These are phyloP conservation scores for Drosophila mettleri DNA, from an alignment of 2,888 invertebrate species.

Conservation along the genomic window DNA sequence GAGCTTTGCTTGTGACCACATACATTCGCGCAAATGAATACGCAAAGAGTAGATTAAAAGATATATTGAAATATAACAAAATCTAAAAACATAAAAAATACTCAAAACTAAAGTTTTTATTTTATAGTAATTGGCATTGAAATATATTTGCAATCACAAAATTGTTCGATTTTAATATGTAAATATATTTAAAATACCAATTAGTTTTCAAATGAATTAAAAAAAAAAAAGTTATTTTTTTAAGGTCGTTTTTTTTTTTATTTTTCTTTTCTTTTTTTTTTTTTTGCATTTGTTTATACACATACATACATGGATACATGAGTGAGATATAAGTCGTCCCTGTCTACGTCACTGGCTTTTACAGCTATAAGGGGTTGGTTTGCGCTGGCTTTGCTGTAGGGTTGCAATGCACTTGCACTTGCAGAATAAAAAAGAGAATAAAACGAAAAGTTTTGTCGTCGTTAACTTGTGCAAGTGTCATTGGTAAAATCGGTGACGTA, in stretches of 20 bases:
- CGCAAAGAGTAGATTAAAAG: background rate
- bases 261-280: background rate
- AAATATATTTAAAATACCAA: background rate
- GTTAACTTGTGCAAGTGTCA: constrained; percentile 47
- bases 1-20: background rate
- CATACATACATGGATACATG: background rate
- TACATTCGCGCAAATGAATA: background rate
- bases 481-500: constrained; percentile 32
- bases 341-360: constrained; percentile 27
- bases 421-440: constrained; percentile 34
- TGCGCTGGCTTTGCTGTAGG: constrained; percentile 40
- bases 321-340: constrained; percentile 6
- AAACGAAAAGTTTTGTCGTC: constrained; percentile 31
- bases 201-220: background rate
- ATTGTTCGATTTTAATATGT: too few species aligned
- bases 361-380: constrained; percentile 50
- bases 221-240: too few species aligned
- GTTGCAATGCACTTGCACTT: constrained; percentile 59
- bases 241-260: background rate
- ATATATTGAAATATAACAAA: background rate
- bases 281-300: background rate
- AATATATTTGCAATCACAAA: background rate
- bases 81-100: background rate
- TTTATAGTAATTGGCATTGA: background rate
- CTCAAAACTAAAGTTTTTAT: background rate